phyloP scores from a whole-genome alignment of 2,797 vertebrate species.

The Lepilemur ruficaudatus region DNA sequence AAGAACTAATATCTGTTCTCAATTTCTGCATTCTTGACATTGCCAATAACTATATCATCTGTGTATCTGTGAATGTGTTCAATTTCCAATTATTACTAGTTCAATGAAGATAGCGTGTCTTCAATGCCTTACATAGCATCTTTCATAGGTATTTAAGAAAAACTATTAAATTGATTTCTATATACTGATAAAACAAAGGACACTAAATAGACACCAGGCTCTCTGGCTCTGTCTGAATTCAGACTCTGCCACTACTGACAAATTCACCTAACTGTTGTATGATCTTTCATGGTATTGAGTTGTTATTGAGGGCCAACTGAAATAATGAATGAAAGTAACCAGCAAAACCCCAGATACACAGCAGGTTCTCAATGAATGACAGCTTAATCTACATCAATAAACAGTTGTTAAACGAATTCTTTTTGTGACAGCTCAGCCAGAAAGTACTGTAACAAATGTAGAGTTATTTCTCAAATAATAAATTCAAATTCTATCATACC shows the following conservation, averaged over 20 bases:
- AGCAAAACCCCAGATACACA: neutral
- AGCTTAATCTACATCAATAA: neutral
- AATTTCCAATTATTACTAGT: neutral
- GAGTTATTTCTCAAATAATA: slow-evolving; percentile 40
- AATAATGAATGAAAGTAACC: neutral
- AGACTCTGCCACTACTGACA: neutral
- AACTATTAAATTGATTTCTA: neutral
- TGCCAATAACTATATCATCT: neutral
- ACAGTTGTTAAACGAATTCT: neutral
- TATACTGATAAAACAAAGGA: neutral
- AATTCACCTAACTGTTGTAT: neutral
- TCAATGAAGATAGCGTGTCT: neutral
- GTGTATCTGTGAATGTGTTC: neutral
- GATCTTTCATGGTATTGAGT: neutral
- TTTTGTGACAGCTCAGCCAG: slow-evolving; percentile 21
- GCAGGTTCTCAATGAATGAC: neutral
- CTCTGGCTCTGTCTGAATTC: neutral
- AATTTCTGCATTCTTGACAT: neutral
- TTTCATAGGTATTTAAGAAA: slow-evolving; percentile 6
- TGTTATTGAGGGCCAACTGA: neutral
- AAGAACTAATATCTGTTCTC: slow-evolving; percentile 3
- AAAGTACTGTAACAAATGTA: slow-evolving; percentile 31
- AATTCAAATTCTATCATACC: neutral
- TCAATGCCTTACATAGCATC: neutral
- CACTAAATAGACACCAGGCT: neutral